phyloP scores from a whole-genome alignment of 2,113 vertebrate genomes.

The Campylomormyrus tamandua region DNA sequence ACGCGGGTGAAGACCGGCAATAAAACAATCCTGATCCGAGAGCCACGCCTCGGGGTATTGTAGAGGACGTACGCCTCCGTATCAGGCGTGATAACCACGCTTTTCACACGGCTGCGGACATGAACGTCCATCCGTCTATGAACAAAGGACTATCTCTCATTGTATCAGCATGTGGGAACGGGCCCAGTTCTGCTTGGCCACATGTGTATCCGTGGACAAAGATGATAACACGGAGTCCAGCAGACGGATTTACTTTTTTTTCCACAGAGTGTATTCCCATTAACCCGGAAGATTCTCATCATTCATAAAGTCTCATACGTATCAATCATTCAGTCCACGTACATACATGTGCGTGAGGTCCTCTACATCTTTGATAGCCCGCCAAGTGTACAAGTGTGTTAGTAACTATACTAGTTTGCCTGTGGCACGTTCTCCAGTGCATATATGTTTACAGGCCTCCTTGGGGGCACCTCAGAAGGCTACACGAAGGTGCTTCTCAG shows the following conservation, averaged over 20 bases:
- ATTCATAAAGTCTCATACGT: not conserved
- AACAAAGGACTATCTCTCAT: constrained; percentile 16
- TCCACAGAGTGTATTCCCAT: not conserved
- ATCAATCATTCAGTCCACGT: constrained; percentile 6
- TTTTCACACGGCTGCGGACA: not conserved
- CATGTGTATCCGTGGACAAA: not conserved
- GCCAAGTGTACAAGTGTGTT: not conserved
- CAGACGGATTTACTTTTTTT: not conserved
- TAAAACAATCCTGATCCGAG: constrained; percentile 38
- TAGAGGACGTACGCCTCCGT: constrained; percentile 16
- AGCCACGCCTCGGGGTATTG: constrained; percentile 35
- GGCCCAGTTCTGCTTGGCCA: not conserved
- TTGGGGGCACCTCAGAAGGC: not conserved
- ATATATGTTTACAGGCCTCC: not conserved
- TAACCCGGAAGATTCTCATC: not conserved
- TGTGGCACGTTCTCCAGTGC: not conserved
- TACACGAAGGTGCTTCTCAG: not conserved
- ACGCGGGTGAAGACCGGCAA: constrained; percentile 29
- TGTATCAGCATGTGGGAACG: constrained; percentile 12
- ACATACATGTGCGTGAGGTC: not conserved
- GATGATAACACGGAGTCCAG: not conserved
- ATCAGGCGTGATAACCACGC: constrained; percentile 31
- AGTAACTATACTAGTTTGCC: not conserved
- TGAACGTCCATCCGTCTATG: not conserved
- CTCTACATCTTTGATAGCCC: not conserved